A percentile compares a stretch with the other conserved stretches of the same genome.
Conservation (phyloP, 2,113 vertebrate species). For the Crypturellus undulatus region DNA sequence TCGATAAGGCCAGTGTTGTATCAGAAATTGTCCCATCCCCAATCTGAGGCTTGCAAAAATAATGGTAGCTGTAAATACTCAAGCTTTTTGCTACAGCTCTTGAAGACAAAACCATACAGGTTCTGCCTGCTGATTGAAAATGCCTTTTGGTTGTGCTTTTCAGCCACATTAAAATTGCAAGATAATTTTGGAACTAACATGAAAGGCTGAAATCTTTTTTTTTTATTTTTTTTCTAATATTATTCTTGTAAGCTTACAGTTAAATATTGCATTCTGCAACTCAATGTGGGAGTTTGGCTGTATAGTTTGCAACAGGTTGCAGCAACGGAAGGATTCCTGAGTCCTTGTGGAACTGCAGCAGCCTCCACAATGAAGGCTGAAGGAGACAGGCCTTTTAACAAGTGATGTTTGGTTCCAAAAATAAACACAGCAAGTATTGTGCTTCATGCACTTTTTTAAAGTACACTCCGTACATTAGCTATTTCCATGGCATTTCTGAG, state of each 20-base stretch:
- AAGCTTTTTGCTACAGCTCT: not conserved
- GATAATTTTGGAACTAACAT: not conserved
- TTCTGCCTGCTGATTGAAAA: not conserved
- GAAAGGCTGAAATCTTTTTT: not conserved
- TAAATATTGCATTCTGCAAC: not conserved
- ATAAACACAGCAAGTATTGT: not conserved
- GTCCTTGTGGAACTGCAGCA: not conserved
- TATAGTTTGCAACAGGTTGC: not conserved
- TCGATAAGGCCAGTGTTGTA: not conserved
- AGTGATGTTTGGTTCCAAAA: not conserved
- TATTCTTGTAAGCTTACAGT: fast-evolving
- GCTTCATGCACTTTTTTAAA: not conserved
- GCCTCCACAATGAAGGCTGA: fast-evolving
- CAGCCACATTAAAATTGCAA: not conserved
- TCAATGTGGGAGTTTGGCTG: fast-evolving
- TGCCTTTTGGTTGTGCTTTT: not conserved
- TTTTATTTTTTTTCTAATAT: not conserved
- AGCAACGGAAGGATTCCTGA: not conserved
- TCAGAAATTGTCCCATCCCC: too few species aligned
- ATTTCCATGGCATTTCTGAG: not conserved
- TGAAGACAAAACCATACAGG: not conserved
- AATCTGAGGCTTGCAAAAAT: not conserved
- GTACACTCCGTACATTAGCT: not conserved
- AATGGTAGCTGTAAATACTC: not conserved
- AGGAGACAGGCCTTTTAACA: not conserved